Evolutionary conservation across 2,797 vertebrate genomes (phyloP).

Genomic region (Pterois miles): DNA sequence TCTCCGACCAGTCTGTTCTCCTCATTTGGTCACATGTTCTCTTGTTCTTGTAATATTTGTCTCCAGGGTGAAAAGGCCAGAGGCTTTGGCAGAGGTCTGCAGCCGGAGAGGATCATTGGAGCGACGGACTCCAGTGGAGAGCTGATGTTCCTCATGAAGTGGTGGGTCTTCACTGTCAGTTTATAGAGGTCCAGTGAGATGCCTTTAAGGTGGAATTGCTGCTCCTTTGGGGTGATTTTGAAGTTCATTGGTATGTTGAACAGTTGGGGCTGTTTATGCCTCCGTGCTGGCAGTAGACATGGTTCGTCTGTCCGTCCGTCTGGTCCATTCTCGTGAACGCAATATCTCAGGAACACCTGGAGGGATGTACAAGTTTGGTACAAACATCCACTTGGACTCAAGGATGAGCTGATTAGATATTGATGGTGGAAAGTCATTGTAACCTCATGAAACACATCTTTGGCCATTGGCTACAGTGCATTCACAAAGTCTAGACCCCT

Average conservation of each 20-base stretch:
- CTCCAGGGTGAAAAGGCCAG: constrained; percentile 92
- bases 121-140: constrained; percentile 98
- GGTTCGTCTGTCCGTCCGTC: no score
- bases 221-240: background rate
- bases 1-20: background rate
- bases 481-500: no score
- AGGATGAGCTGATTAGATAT: no score
- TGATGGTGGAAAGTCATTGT: no score
- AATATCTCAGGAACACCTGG: no score
- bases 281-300: no score
- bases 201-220: background rate
- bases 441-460: no score
- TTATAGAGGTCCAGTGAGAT: background rate
- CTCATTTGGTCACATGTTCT: background rate
- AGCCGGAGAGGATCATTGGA: constrained; percentile 96
- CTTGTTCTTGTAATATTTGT: background rate
- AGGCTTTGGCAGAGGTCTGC: constrained; percentile 92
- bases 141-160: constrained; percentile 99
- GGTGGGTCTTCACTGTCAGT: constrained; percentile 80
- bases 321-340: no score
- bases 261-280: no score
- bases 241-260: background rate
- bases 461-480: no score
- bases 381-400: no score
- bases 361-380: no score